These are phyloP conservation scores for Polyodon spathula DNA, from an alignment of 2,113 vertebrate genomes.

Conservation along the genomic window DNA sequence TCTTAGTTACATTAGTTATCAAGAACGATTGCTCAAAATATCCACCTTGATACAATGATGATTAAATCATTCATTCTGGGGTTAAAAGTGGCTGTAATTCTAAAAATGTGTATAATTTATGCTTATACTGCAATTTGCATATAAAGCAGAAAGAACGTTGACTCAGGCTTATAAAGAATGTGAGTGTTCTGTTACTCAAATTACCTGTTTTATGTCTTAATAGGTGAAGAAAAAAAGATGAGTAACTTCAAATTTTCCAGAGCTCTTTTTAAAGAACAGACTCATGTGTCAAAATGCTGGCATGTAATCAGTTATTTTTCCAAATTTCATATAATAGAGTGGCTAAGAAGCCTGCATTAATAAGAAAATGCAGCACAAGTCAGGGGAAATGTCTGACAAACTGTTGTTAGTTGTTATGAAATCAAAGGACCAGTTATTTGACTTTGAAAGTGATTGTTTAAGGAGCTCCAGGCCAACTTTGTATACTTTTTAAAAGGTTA, in stretches of 20 bases:
- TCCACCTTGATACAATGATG: no score
- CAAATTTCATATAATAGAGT: slow-evolving; percentile 1
- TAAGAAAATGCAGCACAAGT: neutral
- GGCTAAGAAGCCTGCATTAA: neutral
- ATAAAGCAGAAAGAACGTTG: no score
- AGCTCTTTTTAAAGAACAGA: neutral
- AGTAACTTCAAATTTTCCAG: neutral
- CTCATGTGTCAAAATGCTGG: neutral
- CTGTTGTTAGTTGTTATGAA: neutral
- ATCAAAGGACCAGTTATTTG: neutral
- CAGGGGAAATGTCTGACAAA: neutral
- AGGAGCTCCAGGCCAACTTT: no score
- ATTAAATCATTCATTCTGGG: no score
- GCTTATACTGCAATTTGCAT: no score
- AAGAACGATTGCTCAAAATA: no score
- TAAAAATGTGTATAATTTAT: no score
- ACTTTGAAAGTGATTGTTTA: neutral
- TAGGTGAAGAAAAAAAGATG: neutral
- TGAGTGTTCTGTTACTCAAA: neutral
- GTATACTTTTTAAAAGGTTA: no score
- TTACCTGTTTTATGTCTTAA: neutral
- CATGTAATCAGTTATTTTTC: slow-evolving; percentile 2
- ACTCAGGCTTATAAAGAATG: neutral
- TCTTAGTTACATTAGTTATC: no score
- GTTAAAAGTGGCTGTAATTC: no score